These are phyloP conservation scores for Platycheirus albimanus DNA, from an alignment of 2,888 invertebrate species.

Conservation along the genomic window DNA sequence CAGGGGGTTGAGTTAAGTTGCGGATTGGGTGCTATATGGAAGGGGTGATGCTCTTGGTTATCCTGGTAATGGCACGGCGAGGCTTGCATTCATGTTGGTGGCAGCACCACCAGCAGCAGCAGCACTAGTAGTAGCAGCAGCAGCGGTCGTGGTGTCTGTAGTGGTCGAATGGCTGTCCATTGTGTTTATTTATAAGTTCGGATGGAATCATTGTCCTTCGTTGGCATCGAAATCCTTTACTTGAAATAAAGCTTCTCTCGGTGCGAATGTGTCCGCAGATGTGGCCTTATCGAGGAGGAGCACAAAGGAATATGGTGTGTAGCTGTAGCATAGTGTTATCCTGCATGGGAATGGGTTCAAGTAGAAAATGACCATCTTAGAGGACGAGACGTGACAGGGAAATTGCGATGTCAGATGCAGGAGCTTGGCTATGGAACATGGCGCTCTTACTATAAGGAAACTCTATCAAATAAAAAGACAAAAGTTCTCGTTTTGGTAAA, in stretches of 20 bases:
- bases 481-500: constrained; percentile 12
- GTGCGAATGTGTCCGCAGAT: constrained; percentile 55
- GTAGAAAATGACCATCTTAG: constrained; percentile 53
- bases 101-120: no score
- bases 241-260: constrained; percentile 57
- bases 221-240: constrained; percentile 62
- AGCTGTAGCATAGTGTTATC: constrained; percentile 37
- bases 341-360: constrained; percentile 28
- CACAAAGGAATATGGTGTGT: constrained; percentile 56
- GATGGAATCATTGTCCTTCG: constrained; percentile 67
- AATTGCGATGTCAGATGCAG: constrained; percentile 58
- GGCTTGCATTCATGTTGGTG: constrained; percentile 55
- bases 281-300: constrained; percentile 34
- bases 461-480: constrained; percentile 11
- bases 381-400: constrained; percentile 40
- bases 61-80: constrained; percentile 49
- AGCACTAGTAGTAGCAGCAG: no score
- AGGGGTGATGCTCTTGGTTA: constrained; percentile 22
- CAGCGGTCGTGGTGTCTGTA: constrained; percentile 59
- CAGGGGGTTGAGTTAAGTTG: constrained; percentile 31
- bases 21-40: constrained; percentile 4
- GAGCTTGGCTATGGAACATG: constrained; percentile 20
- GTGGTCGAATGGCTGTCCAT: constrained; percentile 70
- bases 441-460: constrained; percentile 29
- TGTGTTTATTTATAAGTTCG: constrained; percentile 72